Base-by-base conservation (phyloP, 2,888 invertebrate species). In the Philereme vetulata region DNA sequence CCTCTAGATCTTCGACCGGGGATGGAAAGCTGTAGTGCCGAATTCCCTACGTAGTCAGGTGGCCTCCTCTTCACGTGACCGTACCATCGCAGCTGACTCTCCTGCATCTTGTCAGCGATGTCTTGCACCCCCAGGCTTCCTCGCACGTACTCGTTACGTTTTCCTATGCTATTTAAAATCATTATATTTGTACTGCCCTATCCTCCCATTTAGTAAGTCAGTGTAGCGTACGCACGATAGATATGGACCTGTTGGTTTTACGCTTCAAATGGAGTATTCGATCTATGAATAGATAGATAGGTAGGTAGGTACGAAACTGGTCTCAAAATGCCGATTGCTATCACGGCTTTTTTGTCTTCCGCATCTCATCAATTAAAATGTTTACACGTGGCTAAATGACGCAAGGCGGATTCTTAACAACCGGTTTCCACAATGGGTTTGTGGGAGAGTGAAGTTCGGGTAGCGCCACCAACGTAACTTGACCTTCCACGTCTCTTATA, bases 331-430 rank as follows among this genome's bases (percentile, higher is more conserved):
- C 74, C 76, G 83, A 87, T 85, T 78, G 66, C 71, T 81, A 86
- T 84, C 82, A 67, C 64, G 66, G 54, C 56, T 73, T 84, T 86
- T 87, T 88, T 84, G 82, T 85, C 85, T 90, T 90, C 88, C 88
- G 88, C 84, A 82, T 89, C 78, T 88, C 86, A 86, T 88, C 89
- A 89, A 90, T 90, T 90, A 89, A 89, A 87, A 90, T 88, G 76
- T 90, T 88, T 90, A 85, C 87, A 89, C 88, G 88, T 88, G 88
- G 82, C 79, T 80, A 82, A 79, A 79, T 87, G 88, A 86, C 84
- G 87, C 83, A 84, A 86, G 78, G 81, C 83, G 81, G 80, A 88
- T 89, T 88, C 86, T 83, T 84, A 67, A 61, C 65, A 81, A 90
- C 90, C 85, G 85, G 90, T 90, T 87, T 65, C 61, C 67, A 84